phyloP scores from a whole-genome alignment of 2,797 vertebrate genomes.

The Premnoplex brunnescens region DNA sequence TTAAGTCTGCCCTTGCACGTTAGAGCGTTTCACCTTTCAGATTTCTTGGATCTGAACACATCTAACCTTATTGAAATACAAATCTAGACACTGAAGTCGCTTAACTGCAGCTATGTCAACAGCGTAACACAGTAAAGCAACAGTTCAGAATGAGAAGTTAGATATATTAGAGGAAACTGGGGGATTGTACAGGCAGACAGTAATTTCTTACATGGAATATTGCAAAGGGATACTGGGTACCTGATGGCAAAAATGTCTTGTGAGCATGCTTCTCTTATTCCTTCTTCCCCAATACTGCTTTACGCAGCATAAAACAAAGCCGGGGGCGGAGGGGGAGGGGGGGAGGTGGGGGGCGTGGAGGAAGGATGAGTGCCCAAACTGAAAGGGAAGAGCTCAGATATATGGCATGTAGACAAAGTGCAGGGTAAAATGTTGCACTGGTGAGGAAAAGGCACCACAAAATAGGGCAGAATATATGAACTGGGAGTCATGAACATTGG shows the following conservation, averaged over 20 bases:
- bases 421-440: background rate
- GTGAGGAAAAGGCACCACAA: background rate
- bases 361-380: fast-evolving
- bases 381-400: background rate
- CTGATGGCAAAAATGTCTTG: background rate
- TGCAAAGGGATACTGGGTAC: background rate
- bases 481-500: too few relatives aligned
- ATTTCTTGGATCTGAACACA: background rate
- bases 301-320: background rate
- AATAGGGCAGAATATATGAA: background rate
- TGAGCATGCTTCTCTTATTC: background rate
- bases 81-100: background rate
- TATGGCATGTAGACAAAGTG: too few relatives aligned
- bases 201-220: background rate
- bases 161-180: background rate
- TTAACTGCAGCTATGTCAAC: background rate
- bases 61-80: background rate
- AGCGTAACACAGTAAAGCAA: background rate
- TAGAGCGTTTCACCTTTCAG: background rate
- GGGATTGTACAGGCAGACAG: background rate
- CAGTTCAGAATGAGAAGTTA: background rate
- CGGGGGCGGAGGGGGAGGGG: too few relatives aligned
- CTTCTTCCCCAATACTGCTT: background rate
- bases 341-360: too few relatives aligned
- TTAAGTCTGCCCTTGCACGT: background rate